phyloP scores from a whole-genome alignment of 2,888 invertebrate species.

The Neria commutata region DNA sequence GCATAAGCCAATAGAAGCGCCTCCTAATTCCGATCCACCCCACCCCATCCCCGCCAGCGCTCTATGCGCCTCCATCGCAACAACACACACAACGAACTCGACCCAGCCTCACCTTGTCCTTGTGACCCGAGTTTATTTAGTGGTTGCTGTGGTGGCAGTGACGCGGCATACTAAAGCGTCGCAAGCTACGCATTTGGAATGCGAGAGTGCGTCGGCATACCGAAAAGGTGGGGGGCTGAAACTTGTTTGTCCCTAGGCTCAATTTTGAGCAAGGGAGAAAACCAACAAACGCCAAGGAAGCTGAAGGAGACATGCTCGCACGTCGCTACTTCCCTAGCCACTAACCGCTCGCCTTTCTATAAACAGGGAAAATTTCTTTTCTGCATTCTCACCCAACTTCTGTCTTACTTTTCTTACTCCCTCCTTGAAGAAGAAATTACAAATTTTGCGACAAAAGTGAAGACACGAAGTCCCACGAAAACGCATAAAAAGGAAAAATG shows the following conservation, averaged over 20 bases:
- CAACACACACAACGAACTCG: background rate
- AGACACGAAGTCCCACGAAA: no score
- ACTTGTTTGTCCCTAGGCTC: conserved; percentile 13
- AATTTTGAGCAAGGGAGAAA: background rate
- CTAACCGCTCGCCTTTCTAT: no score
- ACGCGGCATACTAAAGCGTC: background rate
- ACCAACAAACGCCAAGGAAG: background rate
- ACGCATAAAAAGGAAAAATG: conserved; percentile 33
- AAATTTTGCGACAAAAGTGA: background rate
- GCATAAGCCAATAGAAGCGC: background rate
- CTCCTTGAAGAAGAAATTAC: no score
- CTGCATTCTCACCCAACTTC: background rate
- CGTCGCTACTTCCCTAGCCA: no score
- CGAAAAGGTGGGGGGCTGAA: background rate
- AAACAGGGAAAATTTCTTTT: background rate
- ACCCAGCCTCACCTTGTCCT: conserved; percentile 4
- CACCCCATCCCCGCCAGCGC: background rate
- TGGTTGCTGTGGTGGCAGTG: background rate
- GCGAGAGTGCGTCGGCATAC: conserved; percentile 1
- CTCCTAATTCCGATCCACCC: background rate
- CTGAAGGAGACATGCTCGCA: background rate
- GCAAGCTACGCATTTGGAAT: conserved; percentile 12
- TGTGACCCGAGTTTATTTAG: background rate
- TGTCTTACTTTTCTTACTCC: no score
- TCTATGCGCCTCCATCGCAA: background rate